Evolutionary conservation across 2,797 vertebrate species (phyloP).

Genomic region (Nyctalus aviator): DNA sequence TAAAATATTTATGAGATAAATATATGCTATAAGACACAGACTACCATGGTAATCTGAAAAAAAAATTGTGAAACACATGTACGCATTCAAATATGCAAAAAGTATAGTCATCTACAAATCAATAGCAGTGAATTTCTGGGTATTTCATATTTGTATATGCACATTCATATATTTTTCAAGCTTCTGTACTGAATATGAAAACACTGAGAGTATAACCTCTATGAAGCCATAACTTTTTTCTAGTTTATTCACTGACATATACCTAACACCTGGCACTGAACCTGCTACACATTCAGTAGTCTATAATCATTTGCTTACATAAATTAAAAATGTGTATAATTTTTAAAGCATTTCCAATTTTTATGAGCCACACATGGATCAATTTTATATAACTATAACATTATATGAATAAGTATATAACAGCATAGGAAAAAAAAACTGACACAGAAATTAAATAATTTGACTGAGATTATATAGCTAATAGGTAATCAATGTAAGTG

Average conservation of each 20-base stretch:
- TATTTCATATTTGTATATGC: background rate
- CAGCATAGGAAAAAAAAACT: background rate
- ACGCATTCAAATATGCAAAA: background rate
- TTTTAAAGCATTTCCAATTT: constrained; percentile 33
- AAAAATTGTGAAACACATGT: background rate
- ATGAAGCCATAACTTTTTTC: background rate
- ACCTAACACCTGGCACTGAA: background rate
- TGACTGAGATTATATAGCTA: background rate
- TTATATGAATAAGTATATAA: background rate
- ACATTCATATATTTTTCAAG: background rate
- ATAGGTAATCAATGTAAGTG: background rate
- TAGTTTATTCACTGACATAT: background rate
- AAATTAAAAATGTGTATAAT: background rate
- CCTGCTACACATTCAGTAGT: background rate
- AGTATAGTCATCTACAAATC: background rate
- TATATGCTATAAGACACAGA: background rate
- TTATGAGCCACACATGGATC: constrained; percentile 39
- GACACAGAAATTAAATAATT: background rate
- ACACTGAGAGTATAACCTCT: background rate
- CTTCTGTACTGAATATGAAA: background rate
- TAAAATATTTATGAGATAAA: background rate
- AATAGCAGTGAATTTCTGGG: background rate
- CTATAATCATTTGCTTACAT: background rate
- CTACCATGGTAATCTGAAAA: background rate
- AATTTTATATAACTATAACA: constrained; percentile 20